Evolutionary conservation across 1,140 invertebrate genomes (phyloP).

Genomic region (Tetragnatha versicolor): DNA sequence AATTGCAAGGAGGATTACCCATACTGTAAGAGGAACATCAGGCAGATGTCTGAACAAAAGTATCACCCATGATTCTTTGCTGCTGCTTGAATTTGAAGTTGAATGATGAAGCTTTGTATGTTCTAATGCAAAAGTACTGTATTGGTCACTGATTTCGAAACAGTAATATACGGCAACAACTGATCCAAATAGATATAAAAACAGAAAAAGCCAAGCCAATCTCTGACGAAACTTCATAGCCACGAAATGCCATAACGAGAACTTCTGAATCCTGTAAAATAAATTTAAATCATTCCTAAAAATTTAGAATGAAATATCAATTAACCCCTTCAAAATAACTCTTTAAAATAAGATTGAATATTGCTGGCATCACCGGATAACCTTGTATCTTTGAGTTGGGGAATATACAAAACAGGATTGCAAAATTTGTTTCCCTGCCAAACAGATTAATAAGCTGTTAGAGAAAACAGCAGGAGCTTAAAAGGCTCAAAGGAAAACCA

Average conservation of each 20-base stretch:
- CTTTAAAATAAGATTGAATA: too few relatives aligned
- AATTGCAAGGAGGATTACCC: constrained; percentile 29
- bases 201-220: constrained; percentile 43
- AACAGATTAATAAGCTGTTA: too few relatives aligned
- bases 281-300: too few relatives aligned
- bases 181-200: constrained; percentile 24
- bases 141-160: constrained; percentile 41
- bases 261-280: constrained; percentile 7
- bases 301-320: too few relatives aligned
- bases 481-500: too few relatives aligned
- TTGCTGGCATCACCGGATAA: too few relatives aligned
- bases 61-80: not conserved
- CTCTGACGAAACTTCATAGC: constrained; percentile 46
- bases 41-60: constrained; percentile 14
- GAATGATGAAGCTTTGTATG: constrained; percentile 42
- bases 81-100: not conserved
- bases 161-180: constrained; percentile 29
- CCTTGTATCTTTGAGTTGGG: too few relatives aligned
- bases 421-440: too few relatives aligned
- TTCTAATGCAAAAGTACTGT: constrained; percentile 22
- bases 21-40: constrained; percentile 25
- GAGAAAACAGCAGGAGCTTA: too few relatives aligned
- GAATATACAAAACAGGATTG: too few relatives aligned
- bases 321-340: too few relatives aligned
- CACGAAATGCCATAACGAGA: constrained; percentile 28